Evolutionary conservation across 2,113 vertebrate species (phyloP).

Genomic region (Xiphophorus couchianus): DNA sequence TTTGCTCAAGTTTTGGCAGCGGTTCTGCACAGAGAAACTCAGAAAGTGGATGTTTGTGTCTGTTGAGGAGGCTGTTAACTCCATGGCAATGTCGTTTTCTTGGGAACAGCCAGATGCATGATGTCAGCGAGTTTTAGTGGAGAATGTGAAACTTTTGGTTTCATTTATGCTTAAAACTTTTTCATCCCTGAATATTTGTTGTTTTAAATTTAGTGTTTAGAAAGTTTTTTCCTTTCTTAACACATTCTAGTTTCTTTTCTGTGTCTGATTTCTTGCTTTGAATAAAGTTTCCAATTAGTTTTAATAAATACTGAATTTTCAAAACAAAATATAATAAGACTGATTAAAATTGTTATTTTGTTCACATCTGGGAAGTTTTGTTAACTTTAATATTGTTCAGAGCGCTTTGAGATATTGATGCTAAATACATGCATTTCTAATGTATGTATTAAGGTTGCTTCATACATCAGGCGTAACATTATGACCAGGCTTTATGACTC

Average conservation of each 20-base stretch:
- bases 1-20: slow-evolving; percentile 24
- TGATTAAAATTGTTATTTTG: neutral
- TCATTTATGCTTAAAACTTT: slow-evolving; percentile 1
- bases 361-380: neutral
- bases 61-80: slow-evolving; percentile 34
- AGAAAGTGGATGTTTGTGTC: slow-evolving; percentile 36
- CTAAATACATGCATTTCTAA: neutral
- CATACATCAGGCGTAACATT: neutral
- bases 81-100: slow-evolving; percentile 32
- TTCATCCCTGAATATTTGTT: neutral
- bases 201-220: slow-evolving; percentile 21
- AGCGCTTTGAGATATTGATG: neutral
- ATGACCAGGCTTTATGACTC: neutral
- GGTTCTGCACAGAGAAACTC: slow-evolving; percentile 33
- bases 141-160: slow-evolving; percentile 4
- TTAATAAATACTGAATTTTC: neutral
- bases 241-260: no score
- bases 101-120: slow-evolving; percentile 28
- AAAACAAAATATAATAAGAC: neutral
- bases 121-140: slow-evolving; percentile 6
- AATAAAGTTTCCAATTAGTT: no score
- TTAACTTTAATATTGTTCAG: neutral
- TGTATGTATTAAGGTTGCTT: neutral
- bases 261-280: no score
- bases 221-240: no score